These are phyloP conservation scores for Potorous gilbertii DNA, from an alignment of 2,797 vertebrate genomes.

Conservation along the genomic window DNA sequence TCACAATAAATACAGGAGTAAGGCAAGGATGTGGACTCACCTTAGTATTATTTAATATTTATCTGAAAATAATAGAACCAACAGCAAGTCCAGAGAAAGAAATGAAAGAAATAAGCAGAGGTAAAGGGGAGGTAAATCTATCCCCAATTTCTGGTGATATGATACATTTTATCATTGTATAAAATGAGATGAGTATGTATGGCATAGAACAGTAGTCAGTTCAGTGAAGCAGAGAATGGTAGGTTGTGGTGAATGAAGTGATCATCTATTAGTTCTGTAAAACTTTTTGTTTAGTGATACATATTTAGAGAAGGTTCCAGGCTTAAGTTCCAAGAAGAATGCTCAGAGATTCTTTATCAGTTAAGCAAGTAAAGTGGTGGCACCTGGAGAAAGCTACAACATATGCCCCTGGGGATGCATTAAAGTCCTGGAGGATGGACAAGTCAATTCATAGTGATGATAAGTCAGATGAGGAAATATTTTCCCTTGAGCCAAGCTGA, in stretches of 20 bases:
- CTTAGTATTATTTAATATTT: no score
- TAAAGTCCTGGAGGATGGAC: constrained; percentile 49
- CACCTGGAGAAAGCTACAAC: not conserved
- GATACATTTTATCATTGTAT: no score
- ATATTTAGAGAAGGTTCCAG: not conserved
- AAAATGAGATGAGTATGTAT: not conserved
- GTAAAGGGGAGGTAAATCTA: no score
- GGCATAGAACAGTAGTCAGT: not conserved
- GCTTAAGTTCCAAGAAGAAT: not conserved
- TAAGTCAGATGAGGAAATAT: constrained; percentile 12
- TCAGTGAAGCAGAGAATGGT: not conserved
- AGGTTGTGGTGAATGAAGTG: not conserved
- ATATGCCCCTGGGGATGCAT: constrained; percentile 36
- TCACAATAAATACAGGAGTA: no score
- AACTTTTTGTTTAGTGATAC: not conserved
- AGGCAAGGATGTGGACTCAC: no score
- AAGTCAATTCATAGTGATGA: constrained; percentile 16
- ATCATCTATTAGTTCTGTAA: not conserved
- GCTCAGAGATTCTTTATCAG: not conserved
- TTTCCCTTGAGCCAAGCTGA: not conserved
- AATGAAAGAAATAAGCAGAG: no score
- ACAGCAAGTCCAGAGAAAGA: no score
- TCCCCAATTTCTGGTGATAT: no score
- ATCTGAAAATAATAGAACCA: no score
- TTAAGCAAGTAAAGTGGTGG: not conserved